Conservation (phyloP, 2,888 invertebrate genomes). For the Digitonthophagus gazella region DNA sequence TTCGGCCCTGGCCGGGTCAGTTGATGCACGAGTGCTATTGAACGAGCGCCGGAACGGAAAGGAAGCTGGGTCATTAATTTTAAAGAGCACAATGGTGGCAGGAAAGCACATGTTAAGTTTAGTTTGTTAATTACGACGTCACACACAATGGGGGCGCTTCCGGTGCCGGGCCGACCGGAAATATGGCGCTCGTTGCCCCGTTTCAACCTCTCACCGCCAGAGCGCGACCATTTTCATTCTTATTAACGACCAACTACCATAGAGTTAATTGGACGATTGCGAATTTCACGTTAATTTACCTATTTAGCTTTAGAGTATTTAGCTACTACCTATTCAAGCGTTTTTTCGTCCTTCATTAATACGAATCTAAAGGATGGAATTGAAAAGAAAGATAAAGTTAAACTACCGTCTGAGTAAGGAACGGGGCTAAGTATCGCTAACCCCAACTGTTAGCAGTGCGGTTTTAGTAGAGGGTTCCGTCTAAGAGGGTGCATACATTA, state of each 20-base stretch:
- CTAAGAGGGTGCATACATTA: constrained; percentile 50
- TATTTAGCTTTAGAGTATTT: too few species aligned
- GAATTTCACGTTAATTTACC: background rate
- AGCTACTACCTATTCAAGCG: too few species aligned
- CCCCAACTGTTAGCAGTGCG: background rate
- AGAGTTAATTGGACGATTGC: background rate
- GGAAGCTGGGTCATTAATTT: constrained; percentile 52
- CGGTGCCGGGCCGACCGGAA: constrained; percentile 47
- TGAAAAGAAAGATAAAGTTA: background rate
- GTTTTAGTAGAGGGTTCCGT: background rate
- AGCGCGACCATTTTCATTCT: constrained; percentile 35
- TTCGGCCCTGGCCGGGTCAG: constrained; percentile 44
- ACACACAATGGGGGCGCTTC: constrained; percentile 51
- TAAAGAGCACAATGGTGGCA: constrained; percentile 53
- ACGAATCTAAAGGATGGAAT: background rate
- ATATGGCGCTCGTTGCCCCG: constrained; percentile 46
- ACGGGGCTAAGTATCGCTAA: background rate
- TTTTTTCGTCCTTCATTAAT: too few species aligned
- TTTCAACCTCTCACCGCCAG: constrained; percentile 44
- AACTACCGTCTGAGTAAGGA: background rate
- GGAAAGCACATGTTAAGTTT: constrained; percentile 58
- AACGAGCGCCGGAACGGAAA: constrained; percentile 40
- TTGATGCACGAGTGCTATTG: constrained; percentile 49
- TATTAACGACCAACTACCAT: constrained; percentile 26
- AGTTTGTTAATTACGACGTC: constrained; percentile 55